Percentiles rank a stretch among this genome's conserved stretches.
Evolutionary conservation across 2,888 invertebrate species (phyloP).

Genomic region (Acleris cristana): DNA sequence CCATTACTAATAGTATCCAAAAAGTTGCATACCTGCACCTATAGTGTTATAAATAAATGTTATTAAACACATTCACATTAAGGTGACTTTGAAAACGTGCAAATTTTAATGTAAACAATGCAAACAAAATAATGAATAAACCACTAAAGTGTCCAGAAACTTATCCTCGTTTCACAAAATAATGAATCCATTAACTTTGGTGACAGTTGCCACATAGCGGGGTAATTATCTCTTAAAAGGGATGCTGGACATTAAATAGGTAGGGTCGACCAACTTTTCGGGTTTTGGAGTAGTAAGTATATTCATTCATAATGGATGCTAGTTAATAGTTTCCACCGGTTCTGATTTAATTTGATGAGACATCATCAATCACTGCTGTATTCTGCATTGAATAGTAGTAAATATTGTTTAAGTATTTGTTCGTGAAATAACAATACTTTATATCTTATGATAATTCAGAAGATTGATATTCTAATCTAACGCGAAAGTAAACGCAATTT

Average conservation of each 20-base stretch:
- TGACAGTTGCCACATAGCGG: constrained; percentile 35
- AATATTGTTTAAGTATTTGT: neutral
- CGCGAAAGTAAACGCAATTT: no score
- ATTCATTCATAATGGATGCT: constrained; percentile 27
- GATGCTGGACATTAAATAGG: constrained; percentile 29
- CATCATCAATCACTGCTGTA: neutral
- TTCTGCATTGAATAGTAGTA: neutral
- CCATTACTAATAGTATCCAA: no score
- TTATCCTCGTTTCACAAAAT: constrained; percentile 32
- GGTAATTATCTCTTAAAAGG: constrained; percentile 38
- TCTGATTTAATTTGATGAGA: constrained; percentile 25
- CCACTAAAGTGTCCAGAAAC: constrained; percentile 26
- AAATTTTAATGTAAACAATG: neutral
- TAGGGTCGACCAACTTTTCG: constrained; percentile 23
- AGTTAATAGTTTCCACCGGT: constrained; percentile 25
- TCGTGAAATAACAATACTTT: no score
- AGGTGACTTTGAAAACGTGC: no score
- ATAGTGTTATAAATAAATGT: no score
- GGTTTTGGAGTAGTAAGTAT: constrained; percentile 13
- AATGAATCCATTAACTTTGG: constrained; percentile 37
- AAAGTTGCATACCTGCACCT: no score
- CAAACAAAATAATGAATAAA: constrained; percentile 26
- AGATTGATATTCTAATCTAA: no score
- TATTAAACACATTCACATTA: no score
- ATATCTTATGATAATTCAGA: no score